phyloP scores from a whole-genome alignment of 2,113 vertebrate species.

The Tupaia chinensis region DNA sequence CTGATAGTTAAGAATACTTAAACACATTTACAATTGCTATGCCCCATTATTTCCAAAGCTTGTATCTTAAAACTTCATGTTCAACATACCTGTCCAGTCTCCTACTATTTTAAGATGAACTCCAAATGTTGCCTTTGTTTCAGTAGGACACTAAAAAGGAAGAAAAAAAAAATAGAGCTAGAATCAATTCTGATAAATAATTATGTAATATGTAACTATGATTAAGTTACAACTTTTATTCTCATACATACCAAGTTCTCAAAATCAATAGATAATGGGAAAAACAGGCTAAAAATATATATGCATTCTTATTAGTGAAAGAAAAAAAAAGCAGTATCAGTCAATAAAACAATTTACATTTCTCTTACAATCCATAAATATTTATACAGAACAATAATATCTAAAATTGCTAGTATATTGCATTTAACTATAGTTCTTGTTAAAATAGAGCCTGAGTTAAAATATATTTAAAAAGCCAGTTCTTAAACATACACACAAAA shows the following conservation, averaged over 20 bases:
- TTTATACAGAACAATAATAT: slow-evolving; percentile 2
- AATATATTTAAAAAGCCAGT: not conserved
- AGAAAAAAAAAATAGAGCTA: slow-evolving; percentile 64
- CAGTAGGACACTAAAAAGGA: slow-evolving; percentile 94
- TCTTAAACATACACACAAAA: slow-evolving; percentile 39
- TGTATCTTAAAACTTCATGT: slow-evolving; percentile 57
- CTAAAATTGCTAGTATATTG: not conserved
- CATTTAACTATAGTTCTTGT: slow-evolving; percentile 1
- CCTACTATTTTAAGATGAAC: slow-evolving; percentile 96
- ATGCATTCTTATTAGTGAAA: not conserved
- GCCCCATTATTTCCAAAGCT: slow-evolving; percentile 11
- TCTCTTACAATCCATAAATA: not conserved
- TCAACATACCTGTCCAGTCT: slow-evolving; percentile 98
- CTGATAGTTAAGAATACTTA: not conserved
- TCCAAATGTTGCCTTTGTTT: slow-evolving; percentile 95
- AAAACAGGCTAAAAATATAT: not conserved
- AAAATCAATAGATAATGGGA: slow-evolving; percentile 13
- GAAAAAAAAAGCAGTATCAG: not conserved
- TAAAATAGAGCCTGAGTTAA: not conserved
- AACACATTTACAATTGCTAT: slow-evolving; percentile 8
- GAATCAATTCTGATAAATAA: slow-evolving; percentile 75
- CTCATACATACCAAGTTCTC: not conserved
- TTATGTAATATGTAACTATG: slow-evolving; percentile 48
- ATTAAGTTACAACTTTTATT: slow-evolving; percentile 71
- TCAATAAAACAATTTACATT: not conserved